phyloP scores from a whole-genome alignment of 2,888 invertebrate genomes.

The Leptinotarsa peninsularis region DNA sequence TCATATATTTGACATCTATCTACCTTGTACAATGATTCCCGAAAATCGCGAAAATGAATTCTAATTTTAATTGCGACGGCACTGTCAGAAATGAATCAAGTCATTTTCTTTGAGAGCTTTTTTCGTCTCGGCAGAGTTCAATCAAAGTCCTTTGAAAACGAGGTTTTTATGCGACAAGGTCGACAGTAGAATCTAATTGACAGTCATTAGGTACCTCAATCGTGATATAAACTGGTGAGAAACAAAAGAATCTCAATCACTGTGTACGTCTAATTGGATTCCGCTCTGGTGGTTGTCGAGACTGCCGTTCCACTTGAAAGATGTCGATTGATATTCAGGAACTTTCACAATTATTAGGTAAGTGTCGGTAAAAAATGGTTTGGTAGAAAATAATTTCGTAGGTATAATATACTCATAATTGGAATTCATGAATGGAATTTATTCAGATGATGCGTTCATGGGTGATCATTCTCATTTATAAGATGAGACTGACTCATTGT shows the following conservation, averaged over 20 bases:
- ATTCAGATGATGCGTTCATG: no score
- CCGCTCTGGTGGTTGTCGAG: not conserved
- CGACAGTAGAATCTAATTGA: not conserved
- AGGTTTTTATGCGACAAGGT: constrained; percentile 10
- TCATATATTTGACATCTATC: no score
- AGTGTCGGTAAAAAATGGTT: not conserved
- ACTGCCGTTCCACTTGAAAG: not conserved
- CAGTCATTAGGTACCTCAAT: constrained; percentile 11
- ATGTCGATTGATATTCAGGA: not conserved
- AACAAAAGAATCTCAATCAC: constrained; percentile 8
- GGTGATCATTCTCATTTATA: no score
- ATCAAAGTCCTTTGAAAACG: constrained; percentile 9
- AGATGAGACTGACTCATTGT: no score
- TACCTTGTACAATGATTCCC: no score
- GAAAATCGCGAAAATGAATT: not conserved
- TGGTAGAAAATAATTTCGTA: no score
- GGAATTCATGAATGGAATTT: not conserved
- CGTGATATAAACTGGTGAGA: constrained; percentile 11
- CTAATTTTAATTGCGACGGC: not conserved
- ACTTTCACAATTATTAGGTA: not conserved
- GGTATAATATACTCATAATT: not conserved
- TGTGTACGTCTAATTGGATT: constrained; percentile 8
- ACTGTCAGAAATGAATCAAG: not conserved
- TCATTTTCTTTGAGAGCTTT: constrained; percentile 1
- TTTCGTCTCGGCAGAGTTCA: constrained; percentile 2